Evolutionary conservation across 2,888 invertebrate species (phyloP), one percentile per base, ranked within the genome.

Genomic region (Metellina segmentata): DNA sequence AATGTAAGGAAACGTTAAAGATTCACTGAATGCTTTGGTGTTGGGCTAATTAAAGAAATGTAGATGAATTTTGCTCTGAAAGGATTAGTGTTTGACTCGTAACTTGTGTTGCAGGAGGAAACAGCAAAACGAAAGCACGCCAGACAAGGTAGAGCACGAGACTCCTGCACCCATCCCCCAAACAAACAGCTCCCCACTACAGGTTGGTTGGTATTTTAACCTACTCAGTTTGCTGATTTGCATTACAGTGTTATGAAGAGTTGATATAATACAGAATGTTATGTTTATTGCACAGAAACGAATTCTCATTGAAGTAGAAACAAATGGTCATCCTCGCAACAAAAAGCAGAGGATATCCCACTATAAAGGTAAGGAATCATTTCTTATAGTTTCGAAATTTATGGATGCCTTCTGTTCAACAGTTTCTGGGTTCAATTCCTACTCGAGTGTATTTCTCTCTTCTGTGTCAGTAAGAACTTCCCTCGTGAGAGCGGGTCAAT

Each of bases 321-420:
- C 96, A 94, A 95, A 95, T 94, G 95, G 96, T 94, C 91, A 90
- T 74, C 96, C 96, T 94, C 95, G 95, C 94, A 96, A 96, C 92
- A 98, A 98, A 95, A 97, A 97, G 95, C 97, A 96, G 95, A 97
- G 98, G 94, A 98, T 98, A 95, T 98, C 98, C 94, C 97, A 97
- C 95, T 97, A 97, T 95, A 96, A 96, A 94, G 85, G 85, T 85
- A 71, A 81, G 72, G 9, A 6, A 61, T 9, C 20, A 0, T 61
- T 53, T 34, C 75, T 19, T 78, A 34, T 34, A 34, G 34, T 34
- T 34, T 34, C 34, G 4, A 34, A 34, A 34, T 34, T 34, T 4
- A 34, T 34, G 34, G 34, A 2, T 1, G 34, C 34, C 34, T 4
- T 34, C 4, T 4, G 34, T 2, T 34, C 34, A 34, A 34, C 34